phyloP scores from a whole-genome alignment of 2,888 invertebrate species.

The Electrophaes corylata region DNA sequence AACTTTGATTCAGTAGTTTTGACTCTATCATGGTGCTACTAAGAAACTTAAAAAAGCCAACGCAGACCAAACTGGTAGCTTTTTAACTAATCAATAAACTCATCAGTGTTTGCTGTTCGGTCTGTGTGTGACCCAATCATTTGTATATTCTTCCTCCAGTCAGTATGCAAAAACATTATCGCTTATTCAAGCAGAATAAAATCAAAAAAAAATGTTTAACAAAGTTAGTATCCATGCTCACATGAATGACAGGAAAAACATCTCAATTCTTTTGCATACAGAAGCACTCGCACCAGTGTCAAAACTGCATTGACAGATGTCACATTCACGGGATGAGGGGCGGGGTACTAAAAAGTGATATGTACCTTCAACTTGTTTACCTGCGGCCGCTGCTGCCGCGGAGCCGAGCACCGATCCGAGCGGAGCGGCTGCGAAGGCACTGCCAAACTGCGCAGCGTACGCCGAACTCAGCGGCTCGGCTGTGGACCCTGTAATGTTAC shows the following conservation, averaged over 20 bases:
- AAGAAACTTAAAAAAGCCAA: not conserved
- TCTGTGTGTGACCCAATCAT: not conserved
- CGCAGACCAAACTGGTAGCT: not conserved
- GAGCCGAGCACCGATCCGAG: slow-evolving; percentile 87
- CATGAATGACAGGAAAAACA: not conserved
- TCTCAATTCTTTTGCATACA: not conserved
- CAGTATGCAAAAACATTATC: too few species aligned
- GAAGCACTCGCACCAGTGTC: not conserved
- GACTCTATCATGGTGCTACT: not conserved
- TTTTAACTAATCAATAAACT: not conserved
- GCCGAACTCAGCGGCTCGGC: slow-evolving; percentile 85
- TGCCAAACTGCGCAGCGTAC: slow-evolving; percentile 86
- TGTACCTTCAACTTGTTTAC: slow-evolving; percentile 95
- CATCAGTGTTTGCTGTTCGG: not conserved
- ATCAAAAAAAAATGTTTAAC: too few species aligned
- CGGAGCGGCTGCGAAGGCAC: slow-evolving; percentile 86
- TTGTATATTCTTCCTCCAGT: too few species aligned
- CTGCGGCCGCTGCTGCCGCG: slow-evolving; percentile 91
- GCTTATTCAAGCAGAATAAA: not conserved
- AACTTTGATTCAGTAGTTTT: not conserved
- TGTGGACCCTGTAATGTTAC: slow-evolving; percentile 80
- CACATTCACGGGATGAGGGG: slow-evolving; percentile 20
- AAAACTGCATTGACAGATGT: slow-evolving; percentile 21
- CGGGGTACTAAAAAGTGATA: slow-evolving; percentile 42
- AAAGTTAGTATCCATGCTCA: too few species aligned